A percentile compares a stretch with the other conserved stretches of the same genome.
These are phyloP conservation scores for Spodoptera littoralis DNA, from an alignment of 2,888 invertebrate genomes.

Conservation along the genomic window DNA sequence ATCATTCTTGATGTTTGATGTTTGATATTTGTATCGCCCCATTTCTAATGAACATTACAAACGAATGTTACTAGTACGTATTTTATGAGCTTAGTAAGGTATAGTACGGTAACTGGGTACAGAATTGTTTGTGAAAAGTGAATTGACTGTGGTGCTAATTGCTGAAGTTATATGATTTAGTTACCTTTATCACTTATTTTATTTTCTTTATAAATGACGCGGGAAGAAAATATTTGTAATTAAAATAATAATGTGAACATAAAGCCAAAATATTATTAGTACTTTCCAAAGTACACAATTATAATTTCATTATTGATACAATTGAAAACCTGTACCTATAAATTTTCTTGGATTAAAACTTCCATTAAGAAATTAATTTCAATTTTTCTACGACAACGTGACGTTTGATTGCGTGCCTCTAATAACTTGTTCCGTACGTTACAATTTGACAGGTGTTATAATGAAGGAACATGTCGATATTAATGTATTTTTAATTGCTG, in stretches of 20 bases:
- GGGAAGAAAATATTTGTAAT: no score
- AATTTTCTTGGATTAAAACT: background rate
- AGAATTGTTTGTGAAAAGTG: slow-evolving; percentile 13
- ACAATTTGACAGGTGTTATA: slow-evolving; percentile 58
- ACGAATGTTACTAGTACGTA: slow-evolving; percentile 35
- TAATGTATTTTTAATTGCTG: slow-evolving; percentile 49
- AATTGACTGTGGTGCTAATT: slow-evolving; percentile 42
- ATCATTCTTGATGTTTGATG: slow-evolving; percentile 28
- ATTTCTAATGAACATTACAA: slow-evolving; percentile 11
- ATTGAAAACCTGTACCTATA: no score
- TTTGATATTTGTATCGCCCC: slow-evolving; percentile 22
- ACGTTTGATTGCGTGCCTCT: slow-evolving; percentile 22
- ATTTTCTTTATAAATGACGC: background rate
- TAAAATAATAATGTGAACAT: no score
- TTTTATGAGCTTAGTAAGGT: slow-evolving; percentile 51
- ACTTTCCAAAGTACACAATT: no score
- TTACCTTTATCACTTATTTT: background rate
- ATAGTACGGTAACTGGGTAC: slow-evolving; percentile 26
- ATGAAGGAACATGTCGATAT: slow-evolving; percentile 33
- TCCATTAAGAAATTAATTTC: background rate
- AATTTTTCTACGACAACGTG: slow-evolving; percentile 2
- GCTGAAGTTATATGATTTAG: slow-evolving; percentile 7
- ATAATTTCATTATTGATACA: no score
- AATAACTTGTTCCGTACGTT: slow-evolving; percentile 20
- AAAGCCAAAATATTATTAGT: no score